These are phyloP conservation scores for Burhinus oedicnemus DNA, from an alignment of 2,113 vertebrate genomes.

Conservation along the genomic window DNA sequence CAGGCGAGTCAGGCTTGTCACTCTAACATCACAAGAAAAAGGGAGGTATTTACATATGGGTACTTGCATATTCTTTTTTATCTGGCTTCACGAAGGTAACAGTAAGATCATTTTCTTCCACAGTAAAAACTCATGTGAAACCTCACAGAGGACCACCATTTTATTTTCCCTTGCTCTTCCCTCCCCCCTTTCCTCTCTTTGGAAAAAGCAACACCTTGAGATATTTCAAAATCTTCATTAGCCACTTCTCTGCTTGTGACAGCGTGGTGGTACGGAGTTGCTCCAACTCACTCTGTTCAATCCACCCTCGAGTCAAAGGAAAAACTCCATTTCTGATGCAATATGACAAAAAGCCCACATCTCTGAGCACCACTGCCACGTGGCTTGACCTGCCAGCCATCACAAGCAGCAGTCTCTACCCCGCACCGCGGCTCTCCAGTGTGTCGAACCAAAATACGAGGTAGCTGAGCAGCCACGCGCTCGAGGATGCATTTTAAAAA, in stretches of 20 bases:
- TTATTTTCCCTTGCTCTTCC: background rate
- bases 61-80: slow-evolving; percentile 55
- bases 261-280: background rate
- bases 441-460: background rate
- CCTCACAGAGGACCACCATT: background rate
- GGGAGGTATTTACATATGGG: slow-evolving; percentile 14
- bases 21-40: slow-evolving; percentile 43
- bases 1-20: slow-evolving; percentile 14
- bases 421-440: rapidly evolving
- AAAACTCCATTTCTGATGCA: background rate
- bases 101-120: background rate
- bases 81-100: slow-evolving; percentile 35
- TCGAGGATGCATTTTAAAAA: background rate
- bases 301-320: background rate
- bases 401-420: background rate
- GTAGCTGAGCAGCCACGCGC: background rate
- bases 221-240: slow-evolving; percentile 22
- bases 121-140: background rate
- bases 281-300: background rate
- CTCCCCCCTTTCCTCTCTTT: background rate
- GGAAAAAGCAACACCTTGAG: background rate
- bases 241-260: background rate
- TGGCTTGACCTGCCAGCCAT: background rate
- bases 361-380: background rate
- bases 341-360: background rate